phyloP scores from a whole-genome alignment of 2,113 vertebrate species.

The Hydropotes inermis region DNA sequence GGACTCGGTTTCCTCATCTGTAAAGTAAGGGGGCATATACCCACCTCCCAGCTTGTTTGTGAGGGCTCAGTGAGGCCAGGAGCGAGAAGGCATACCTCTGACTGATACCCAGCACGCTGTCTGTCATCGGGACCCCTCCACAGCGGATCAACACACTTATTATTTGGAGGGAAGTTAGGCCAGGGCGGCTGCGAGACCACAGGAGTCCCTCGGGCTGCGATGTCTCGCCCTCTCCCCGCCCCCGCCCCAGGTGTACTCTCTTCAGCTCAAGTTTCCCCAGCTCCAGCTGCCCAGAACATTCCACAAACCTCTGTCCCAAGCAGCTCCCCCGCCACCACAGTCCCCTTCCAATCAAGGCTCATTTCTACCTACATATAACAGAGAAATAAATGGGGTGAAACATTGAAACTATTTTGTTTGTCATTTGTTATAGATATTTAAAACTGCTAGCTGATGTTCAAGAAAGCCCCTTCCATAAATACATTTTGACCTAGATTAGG shows the following conservation, averaged over 20 bases:
- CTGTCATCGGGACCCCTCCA: accelerated
- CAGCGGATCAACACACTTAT: accelerated
- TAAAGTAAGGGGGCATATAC: background rate
- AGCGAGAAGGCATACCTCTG: accelerated
- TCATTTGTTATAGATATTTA: background rate
- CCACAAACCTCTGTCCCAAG: background rate
- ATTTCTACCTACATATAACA: background rate
- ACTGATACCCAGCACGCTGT: accelerated
- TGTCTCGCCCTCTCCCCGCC: accelerated
- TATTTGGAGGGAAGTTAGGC: background rate
- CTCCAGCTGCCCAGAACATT: background rate
- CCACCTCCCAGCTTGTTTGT: too few species aligned
- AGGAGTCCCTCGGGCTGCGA: background rate
- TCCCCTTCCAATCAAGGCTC: background rate
- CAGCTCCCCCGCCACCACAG: background rate
- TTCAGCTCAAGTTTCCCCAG: accelerated
- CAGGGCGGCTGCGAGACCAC: background rate
- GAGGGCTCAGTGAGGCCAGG: background rate
- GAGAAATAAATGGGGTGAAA: background rate
- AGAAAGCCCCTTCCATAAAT: background rate
- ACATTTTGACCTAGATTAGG: background rate
- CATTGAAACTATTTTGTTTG: background rate
- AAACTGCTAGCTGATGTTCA: background rate
- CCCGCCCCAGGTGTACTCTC: background rate
- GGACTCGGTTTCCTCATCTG: background rate